Percentiles rank a stretch among this genome's conserved stretches.
Evolutionary conservation across 2,888 invertebrate species (phyloP).

Genomic region (Hypercompe scribonia): DNA sequence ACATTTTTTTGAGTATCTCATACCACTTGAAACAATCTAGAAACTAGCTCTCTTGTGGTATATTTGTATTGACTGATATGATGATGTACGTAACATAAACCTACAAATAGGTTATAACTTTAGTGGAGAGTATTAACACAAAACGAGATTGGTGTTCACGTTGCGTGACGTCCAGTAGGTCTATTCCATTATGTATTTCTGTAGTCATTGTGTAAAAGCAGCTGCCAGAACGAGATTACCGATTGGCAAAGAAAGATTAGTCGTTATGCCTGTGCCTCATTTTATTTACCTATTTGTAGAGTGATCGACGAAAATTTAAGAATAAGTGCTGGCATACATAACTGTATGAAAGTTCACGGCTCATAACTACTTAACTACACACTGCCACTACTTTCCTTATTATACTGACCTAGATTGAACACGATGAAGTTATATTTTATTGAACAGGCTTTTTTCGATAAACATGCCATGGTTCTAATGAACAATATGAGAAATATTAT

Average conservation of each 20-base stretch:
- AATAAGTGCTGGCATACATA: constrained; percentile 1
- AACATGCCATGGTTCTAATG: neutral
- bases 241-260: neutral
- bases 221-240: constrained; percentile 4
- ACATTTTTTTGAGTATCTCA: neutral
- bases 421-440: constrained; percentile 16
- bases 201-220: constrained; percentile 1
- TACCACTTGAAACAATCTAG: neutral
- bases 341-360: constrained; percentile 8
- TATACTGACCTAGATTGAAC: constrained; percentile 30
- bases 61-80: neutral
- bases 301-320: neutral
- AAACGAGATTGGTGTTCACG: neutral
- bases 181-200: neutral
- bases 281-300: neutral
- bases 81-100: neutral
- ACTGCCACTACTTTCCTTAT: constrained; percentile 22
- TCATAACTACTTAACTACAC: constrained; percentile 16
- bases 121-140: neutral
- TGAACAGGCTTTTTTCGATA: neutral
- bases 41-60: neutral
- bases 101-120: neutral
- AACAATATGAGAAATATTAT: constrained; percentile 3
- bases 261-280: neutral
- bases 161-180: neutral